Percentiles rank a stretch among this genome's conserved stretches.
These are phyloP conservation scores for Orius laevigatus DNA, from an alignment of 1,140 invertebrate species.

Conservation along the genomic window DNA sequence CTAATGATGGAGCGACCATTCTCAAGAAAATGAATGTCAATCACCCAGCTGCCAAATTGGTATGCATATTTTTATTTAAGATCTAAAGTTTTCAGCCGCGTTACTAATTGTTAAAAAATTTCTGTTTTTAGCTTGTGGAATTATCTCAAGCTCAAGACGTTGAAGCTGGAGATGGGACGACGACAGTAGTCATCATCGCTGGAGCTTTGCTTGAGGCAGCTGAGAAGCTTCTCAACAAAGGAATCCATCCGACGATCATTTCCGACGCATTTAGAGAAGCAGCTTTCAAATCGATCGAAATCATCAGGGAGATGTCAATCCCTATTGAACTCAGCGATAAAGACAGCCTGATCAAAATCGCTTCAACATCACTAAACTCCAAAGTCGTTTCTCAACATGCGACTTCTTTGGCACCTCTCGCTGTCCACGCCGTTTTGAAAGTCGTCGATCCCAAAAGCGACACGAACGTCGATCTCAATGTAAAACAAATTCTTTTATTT, in stretches of 20 bases:
- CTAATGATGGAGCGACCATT: conserved; percentile 99
- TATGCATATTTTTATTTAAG: conserved; percentile 28
- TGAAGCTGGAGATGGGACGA: conserved; percentile 98
- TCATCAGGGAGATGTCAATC: conserved; percentile 70
- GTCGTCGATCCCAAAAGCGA: conserved; percentile 52
- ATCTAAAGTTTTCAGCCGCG: not conserved
- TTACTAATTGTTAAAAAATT: conserved; percentile 4
- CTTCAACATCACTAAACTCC: conserved; percentile 93
- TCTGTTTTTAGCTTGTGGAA: conserved; percentile 68
- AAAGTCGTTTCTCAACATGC: conserved; percentile 98
- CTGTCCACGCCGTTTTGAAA: conserved; percentile 90
- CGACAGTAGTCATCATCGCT: conserved; percentile 90
- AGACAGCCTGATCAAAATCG: conserved; percentile 79
- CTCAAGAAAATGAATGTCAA: conserved; percentile 97
- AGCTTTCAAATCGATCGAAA: conserved; percentile 65
- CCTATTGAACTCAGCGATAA: conserved; percentile 78
- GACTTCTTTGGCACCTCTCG: conserved; percentile 82
- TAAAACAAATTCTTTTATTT: conserved; percentile 16
- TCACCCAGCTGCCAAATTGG: conserved; percentile 99
- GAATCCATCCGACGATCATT: conserved; percentile 94
- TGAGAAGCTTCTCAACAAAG: conserved; percentile 79
- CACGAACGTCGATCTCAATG: conserved; percentile 48
- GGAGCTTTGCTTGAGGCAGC: conserved; percentile 90
- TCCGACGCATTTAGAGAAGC: conserved; percentile 94
- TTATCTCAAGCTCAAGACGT: conserved; percentile 96